Base-by-base conservation (phyloP, 2,797 vertebrate genomes). In the Dryobates pubescens region DNA sequence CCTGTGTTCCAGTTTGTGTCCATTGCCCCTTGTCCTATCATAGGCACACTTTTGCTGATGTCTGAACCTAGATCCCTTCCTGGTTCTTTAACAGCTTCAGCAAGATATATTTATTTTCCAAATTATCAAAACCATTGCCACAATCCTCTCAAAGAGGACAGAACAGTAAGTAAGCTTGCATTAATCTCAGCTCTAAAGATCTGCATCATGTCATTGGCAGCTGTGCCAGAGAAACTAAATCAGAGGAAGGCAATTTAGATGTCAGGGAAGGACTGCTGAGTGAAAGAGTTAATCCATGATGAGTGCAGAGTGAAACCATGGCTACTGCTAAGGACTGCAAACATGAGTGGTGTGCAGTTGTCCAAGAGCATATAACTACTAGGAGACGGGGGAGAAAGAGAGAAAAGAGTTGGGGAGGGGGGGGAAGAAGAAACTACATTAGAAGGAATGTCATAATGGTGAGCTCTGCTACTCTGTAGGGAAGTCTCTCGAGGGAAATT, bases 401-500 rank as follows among this genome's bases (percentile, higher is more conserved):
- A 51, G 49, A 51, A 8, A 20, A 6, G 3, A 38, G 38, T 13
- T n/a, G n/a, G 18, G 8, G 4, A 2, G 7, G 18, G n/a, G 4
- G 5, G 12, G 24, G 3, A 14, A 5, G 2, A 18, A 7, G 26
- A n/a, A 73, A 26, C 22, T 29, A 51, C 30, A 51, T 86, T 69
- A 71, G 26, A 77, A 76, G 38, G 80, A 90, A 93, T 88, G 93
- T 95, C 85, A 79, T 95, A 88, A 84, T 20, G 36, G 74, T 49
- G 82, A 91, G 87, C 41, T 88, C 71, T 74, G 5, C 80, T 43
- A n/a, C 68, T 82, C 5, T 3, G 54, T 92, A 67, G 54, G 82
- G 90, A 90, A 83, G 74, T 73, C 71, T 94, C 94, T 78, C 80
- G 13, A 27, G 82, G 85, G 95, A 93, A 93, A 83, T 5, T 54